Evolutionary conservation across 2,888 invertebrate genomes (phyloP).

Genomic region (Timema podura): DNA sequence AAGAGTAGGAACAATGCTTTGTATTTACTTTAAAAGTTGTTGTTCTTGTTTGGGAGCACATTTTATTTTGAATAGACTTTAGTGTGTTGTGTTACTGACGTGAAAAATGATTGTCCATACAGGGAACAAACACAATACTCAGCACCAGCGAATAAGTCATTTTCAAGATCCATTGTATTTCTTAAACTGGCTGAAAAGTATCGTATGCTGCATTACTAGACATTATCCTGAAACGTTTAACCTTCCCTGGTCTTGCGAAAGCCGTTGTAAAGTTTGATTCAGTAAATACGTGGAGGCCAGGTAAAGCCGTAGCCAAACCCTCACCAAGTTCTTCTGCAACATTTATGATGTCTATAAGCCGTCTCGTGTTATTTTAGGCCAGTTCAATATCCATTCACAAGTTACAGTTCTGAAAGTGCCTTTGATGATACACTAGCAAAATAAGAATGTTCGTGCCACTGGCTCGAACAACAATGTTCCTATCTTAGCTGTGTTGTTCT

Average conservation of each 20-base stretch:
- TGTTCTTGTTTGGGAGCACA: not conserved
- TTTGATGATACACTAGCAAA: too few relatives aligned
- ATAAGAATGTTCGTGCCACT: too few relatives aligned
- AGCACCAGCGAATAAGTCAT: not conserved
- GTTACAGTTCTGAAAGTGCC: too few relatives aligned
- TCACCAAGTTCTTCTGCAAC: not conserved
- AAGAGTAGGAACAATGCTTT: not conserved
- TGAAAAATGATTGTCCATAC: not conserved
- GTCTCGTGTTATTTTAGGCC: too few relatives aligned
- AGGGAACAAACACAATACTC: not conserved
- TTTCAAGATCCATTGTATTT: not conserved
- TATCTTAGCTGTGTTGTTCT: not conserved
- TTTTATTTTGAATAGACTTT: not conserved
- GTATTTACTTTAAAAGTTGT: conserved; percentile 2
- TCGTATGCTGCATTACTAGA: not conserved
- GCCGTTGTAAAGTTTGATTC: not conserved
- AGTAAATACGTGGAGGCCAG: conserved; percentile 3
- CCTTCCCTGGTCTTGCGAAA: not conserved
- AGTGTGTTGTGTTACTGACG: not conserved
- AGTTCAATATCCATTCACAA: too few relatives aligned
- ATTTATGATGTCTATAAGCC: not conserved
- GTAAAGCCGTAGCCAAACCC: not conserved
- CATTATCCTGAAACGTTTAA: conserved; percentile 1
- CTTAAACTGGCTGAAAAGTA: not conserved
- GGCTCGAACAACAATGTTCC: too few relatives aligned